Conservation (phyloP, 2,113 vertebrate genomes). For the Gymnarchus niloticus region DNA sequence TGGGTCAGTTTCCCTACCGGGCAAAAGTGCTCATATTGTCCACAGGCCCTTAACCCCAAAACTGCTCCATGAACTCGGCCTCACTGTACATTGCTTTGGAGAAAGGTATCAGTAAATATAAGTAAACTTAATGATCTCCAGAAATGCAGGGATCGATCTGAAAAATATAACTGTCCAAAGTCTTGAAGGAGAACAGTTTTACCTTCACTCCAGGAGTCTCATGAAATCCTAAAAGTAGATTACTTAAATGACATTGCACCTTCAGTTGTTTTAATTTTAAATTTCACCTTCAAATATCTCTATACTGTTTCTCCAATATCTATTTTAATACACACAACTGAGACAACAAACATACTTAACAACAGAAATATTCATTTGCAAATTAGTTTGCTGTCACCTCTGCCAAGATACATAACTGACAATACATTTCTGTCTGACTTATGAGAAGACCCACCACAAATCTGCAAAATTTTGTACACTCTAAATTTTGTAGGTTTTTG, state of each 20-base stretch:
- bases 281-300: neutral
- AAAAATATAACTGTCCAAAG: neutral
- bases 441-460: no score
- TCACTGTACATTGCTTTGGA: no score
- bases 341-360: neutral
- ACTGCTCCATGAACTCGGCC: no score
- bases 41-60: no score
- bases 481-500: neutral
- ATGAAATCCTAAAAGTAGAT: constrained; percentile 9
- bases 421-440: neutral
- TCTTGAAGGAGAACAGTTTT: neutral
- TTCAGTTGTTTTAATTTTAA: neutral
- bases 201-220: neutral
- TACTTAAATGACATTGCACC: neutral
- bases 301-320: neutral
- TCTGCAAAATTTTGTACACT: neutral
- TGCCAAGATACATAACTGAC: neutral
- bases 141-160: neutral
- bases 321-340: neutral
- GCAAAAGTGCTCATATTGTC: no score
- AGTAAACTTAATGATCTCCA: no score
- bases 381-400: constrained; percentile 1
- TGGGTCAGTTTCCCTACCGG: no score
- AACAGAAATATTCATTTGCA: neutral
- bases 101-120: no score